Conservation (phyloP, 2,888 invertebrate species). For the Mamestra brassicae region DNA sequence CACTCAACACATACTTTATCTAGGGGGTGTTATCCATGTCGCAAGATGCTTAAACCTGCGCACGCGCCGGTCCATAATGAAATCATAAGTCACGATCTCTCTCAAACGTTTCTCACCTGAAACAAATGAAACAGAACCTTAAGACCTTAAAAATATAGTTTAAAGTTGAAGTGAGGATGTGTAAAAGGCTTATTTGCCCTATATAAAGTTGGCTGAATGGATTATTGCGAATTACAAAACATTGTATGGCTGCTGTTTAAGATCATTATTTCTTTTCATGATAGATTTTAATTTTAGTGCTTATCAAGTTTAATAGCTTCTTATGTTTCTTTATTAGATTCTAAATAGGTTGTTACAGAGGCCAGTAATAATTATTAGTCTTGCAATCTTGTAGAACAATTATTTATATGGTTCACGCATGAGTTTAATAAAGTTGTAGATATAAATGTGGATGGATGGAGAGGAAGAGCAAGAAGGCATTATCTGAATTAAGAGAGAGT, state of each 20-base stretch:
- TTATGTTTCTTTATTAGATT: conserved; percentile 29
- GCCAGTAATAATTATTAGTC: conserved; percentile 3
- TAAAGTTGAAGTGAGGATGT: not conserved
- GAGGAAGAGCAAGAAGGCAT: too few species aligned
- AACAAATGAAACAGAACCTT: conserved; percentile 61
- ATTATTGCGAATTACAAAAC: conserved; percentile 65
- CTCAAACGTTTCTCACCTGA: conserved; percentile 68
- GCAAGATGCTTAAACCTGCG: conserved; percentile 70
- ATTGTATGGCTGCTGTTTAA: conserved; percentile 60
- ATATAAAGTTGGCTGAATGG: conserved; percentile 56
- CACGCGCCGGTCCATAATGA: conserved; percentile 80
- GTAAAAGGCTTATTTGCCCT: conserved; percentile 47
- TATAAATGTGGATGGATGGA: too few species aligned
- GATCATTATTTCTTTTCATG: conserved; percentile 51
- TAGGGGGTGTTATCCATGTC: conserved; percentile 71
- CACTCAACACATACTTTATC: conserved; percentile 61
- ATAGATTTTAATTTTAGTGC: conserved; percentile 53
- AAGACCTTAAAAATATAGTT: fast-evolving
- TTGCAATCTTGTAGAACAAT: conserved; percentile 7
- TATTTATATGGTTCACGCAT: not conserved
- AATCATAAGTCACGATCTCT: conserved; percentile 84
- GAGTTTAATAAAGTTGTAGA: too few species aligned
- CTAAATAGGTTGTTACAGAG: conserved; percentile 17
- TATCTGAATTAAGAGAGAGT: too few species aligned
- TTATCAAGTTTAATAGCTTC: conserved; percentile 29